Conservation (phyloP, 1,140 invertebrate genomes). For the Musca vetustissima region DNA sequence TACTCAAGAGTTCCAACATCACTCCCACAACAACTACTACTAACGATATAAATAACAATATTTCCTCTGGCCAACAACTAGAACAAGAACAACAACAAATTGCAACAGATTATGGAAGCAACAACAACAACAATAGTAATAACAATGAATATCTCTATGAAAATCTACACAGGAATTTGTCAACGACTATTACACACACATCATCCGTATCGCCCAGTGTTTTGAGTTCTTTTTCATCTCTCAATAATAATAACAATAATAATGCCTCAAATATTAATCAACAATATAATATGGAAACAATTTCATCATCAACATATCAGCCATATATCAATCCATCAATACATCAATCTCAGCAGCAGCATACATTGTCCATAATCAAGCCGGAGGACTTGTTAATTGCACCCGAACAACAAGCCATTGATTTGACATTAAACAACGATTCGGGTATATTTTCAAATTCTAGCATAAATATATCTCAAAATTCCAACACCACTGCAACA, state of each 20-base stretch:
- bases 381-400: neutral
- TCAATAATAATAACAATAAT: neutral
- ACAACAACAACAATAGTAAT: neutral
- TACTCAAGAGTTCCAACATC: too few species aligned
- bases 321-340: too few species aligned
- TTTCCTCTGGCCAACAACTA: too few species aligned
- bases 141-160: neutral
- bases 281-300: neutral
- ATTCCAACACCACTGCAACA: neutral
- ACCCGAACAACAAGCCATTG: conserved; percentile 16
- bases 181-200: neutral
- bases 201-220: conserved; percentile 19
- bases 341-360: neutral
- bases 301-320: too few species aligned
- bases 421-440: conserved; percentile 12
- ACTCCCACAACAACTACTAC: too few species aligned
- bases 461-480: neutral
- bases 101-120: neutral
- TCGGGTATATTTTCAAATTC: conserved; percentile 13
- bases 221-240: conserved; percentile 12
- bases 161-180: conserved; percentile 13
- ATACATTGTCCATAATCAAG: conserved; percentile 16
- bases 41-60: too few species aligned
- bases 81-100: neutral
- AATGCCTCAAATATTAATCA: too few species aligned